A percentile compares a stretch with the other conserved stretches of the same genome.
These are phyloP conservation scores for Gephyroberyx darwinii DNA, from an alignment of 2,797 vertebrate species.

Conservation along the genomic window DNA sequence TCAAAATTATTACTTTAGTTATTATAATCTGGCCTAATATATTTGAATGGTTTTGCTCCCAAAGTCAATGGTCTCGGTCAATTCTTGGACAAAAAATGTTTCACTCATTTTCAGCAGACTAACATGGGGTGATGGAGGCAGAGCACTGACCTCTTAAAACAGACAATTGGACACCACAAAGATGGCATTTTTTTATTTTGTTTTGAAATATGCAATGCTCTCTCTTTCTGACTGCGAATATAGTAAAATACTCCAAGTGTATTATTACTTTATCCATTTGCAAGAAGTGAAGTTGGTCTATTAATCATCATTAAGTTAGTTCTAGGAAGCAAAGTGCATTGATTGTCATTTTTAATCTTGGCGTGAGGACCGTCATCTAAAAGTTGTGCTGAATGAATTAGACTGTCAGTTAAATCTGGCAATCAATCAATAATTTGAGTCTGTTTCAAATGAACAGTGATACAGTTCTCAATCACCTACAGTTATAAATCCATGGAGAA, in stretches of 20 bases:
- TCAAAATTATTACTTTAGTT: conserved; percentile 46
- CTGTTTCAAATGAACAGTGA: conserved; percentile 33
- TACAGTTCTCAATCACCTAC: conserved; percentile 18
- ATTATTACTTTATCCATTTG: conserved; percentile 57
- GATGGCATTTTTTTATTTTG: conserved; percentile 51
- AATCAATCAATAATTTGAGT: conserved; percentile 55
- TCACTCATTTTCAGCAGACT: conserved; percentile 58
- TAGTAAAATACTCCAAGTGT: conserved; percentile 31
- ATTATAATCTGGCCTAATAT: conserved; percentile 39
- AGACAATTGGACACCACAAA: conserved; percentile 77
- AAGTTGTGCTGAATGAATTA: conserved; percentile 62
- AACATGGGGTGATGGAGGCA: conserved; percentile 70
- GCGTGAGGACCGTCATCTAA: conserved; percentile 35
- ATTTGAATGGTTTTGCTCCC: conserved; percentile 71
- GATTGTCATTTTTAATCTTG: conserved; percentile 60
- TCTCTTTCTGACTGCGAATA: conserved; percentile 21
- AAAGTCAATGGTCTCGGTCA: conserved; percentile 53
- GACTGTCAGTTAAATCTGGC: conserved; percentile 58
- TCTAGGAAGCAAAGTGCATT: conserved; percentile 27
- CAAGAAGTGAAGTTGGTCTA: conserved; percentile 22
- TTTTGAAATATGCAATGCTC: conserved; percentile 17
- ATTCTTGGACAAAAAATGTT: conserved; percentile 53
- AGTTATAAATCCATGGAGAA: neutral
- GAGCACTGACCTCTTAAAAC: conserved; percentile 45
- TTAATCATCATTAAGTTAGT: conserved; percentile 55